Conservation (phyloP, 2,888 invertebrate genomes). For the Slavum lentiscoides region DNA sequence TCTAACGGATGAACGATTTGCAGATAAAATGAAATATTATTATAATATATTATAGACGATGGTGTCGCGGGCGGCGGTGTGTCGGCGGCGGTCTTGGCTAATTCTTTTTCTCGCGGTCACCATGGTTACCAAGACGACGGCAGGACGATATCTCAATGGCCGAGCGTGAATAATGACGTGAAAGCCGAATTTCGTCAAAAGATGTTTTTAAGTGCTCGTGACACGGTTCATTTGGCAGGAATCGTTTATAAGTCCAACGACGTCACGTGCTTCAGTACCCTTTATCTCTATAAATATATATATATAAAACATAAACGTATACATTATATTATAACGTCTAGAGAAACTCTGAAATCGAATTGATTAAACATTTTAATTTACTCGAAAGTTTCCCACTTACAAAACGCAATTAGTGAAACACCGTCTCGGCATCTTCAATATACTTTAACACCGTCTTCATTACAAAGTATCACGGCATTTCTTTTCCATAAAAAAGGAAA, state of each 20-base stretch:
- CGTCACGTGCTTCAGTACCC: not conserved
- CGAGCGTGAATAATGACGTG: slow-evolving; percentile 29
- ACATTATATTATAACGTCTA: not conserved
- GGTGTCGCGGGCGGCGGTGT: no score
- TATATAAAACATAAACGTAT: no score
- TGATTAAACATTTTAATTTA: slow-evolving; percentile 24
- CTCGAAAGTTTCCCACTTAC: not conserved
- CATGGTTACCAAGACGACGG: not conserved
- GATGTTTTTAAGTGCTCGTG: slow-evolving; percentile 32
- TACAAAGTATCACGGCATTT: not conserved
- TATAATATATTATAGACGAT: no score
- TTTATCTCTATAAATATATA: no score
- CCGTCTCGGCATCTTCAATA: not conserved
- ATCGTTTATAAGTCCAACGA: slow-evolving; percentile 27
- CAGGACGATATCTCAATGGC: slow-evolving; percentile 25
- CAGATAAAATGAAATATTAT: no score
- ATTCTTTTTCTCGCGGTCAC: not conserved
- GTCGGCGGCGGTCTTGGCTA: no score
- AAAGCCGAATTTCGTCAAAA: slow-evolving; percentile 27
- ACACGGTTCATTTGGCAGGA: slow-evolving; percentile 35
- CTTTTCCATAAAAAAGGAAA: not conserved
- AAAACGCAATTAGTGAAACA: slow-evolving; percentile 11
- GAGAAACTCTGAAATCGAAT: not conserved
- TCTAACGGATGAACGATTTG: not conserved
- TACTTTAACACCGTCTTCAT: not conserved